Percentiles rank a stretch among this genome's conserved stretches.
These are phyloP conservation scores for Temnothorax longispinosus DNA, from an alignment of 1,140 invertebrate species.

Conservation along the genomic window DNA sequence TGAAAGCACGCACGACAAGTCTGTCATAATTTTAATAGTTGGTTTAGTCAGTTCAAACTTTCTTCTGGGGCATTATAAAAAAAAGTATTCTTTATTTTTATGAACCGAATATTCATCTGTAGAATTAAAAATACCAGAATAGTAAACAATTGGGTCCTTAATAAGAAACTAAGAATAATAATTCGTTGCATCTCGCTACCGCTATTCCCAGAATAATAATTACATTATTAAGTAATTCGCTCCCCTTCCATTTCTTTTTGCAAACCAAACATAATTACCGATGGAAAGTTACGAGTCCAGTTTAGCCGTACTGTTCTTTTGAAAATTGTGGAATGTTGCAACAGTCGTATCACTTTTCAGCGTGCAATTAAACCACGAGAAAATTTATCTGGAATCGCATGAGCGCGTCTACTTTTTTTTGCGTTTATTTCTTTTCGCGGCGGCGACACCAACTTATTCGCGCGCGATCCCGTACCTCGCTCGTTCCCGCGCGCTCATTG, in stretches of 20 bases:
- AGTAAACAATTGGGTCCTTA: too few species aligned
- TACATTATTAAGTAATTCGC: neutral
- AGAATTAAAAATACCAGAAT: neutral
- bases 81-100: neutral
- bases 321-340: neutral
- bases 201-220: neutral
- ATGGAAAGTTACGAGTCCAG: neutral
- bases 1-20: neutral
- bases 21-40: neutral
- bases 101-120: neutral
- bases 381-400: conserved; percentile 5
- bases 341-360: neutral
- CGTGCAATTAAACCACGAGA: conserved; percentile 50
- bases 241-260: neutral
- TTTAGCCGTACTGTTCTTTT: neutral
- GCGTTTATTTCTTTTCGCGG: neutral
- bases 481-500: conserved; percentile 19
- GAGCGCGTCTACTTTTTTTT: conserved; percentile 11
- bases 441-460: conserved; percentile 23
- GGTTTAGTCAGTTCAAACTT: neutral
- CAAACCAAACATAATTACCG: neutral
- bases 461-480: neutral
- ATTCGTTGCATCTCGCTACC: neutral
- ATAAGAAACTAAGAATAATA: neutral
- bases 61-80: neutral